Evolutionary conservation across 2,113 vertebrate genomes (phyloP), one percentile per base, ranked within the genome.

Genomic region (Gila orcuttii): DNA sequence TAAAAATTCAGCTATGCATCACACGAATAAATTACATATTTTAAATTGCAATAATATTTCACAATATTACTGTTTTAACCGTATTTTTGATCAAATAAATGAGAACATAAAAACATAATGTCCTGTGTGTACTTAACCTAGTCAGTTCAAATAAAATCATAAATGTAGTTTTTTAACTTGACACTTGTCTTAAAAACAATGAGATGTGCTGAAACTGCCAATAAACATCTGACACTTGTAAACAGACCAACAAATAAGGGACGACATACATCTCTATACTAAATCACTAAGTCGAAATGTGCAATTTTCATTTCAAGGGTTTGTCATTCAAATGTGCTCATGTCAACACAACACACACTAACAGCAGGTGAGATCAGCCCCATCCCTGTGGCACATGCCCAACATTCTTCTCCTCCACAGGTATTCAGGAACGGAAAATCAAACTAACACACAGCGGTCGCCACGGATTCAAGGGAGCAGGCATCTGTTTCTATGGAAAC

Each of bases 401-500:
- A 82, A 73, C 86, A 86, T 84, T 80, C 47, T 69, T 76, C 79
- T 73, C 42, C 83, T 88, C 83, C 47, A 25, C 73, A 52, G 74
- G 83, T 79, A 79, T 79, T 82, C 69, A 74, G 71, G 71, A 78
- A 86, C 80, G 85, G 68, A 69, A 86, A 78, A 86, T 73, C 66
- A 33, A 42, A 79, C 25, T 75, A 80, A 68, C 42, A 62, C 78
- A 45, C 86, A 81, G 77, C 66, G 12, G 80, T 69, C 55, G 47
- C 73, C 47, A 11, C 33, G 74, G 66, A 76, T 50, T 78, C 79
- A 86, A 87, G 88, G 79, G 83, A 75, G 83, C 79, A 68, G 84
- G 75, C 90, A 90, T 90, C 77, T 92, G 87, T 86, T 89, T 85
- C 71, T 85, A 83, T 77, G 45, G 85, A 79, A 79, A 74, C 82